phyloP scores from a whole-genome alignment of 2,113 vertebrate species.

The Caloenas nicobarica region DNA sequence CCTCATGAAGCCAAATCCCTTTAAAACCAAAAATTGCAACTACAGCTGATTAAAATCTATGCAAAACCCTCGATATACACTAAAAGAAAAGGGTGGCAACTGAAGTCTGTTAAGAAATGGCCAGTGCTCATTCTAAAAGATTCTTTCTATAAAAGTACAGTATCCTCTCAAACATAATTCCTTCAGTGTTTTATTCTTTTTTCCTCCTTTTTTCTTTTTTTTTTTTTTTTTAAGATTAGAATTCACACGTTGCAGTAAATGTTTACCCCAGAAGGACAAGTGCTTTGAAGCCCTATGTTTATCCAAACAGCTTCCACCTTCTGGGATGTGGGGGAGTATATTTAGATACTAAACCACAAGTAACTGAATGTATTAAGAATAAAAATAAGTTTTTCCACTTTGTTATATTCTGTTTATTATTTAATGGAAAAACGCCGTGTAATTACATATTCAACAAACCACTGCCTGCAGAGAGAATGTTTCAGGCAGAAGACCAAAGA shows the following conservation, averaged over 20 bases:
- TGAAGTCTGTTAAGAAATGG: neutral
- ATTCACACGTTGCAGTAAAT: neutral
- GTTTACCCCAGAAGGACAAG: neutral
- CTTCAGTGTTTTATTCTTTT: neutral
- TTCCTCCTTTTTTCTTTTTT: accelerated
- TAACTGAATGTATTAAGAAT: neutral
- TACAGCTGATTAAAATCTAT: neutral
- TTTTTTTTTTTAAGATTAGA: neutral
- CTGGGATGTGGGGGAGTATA: neutral
- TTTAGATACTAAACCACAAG: neutral
- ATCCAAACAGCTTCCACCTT: neutral
- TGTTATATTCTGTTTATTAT: neutral
- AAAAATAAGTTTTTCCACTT: neutral
- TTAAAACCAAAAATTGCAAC: neutral
- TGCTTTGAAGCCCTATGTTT: neutral
- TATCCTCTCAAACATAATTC: neutral
- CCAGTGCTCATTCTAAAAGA: neutral
- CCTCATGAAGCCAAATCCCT: neutral
- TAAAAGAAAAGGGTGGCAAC: neutral
- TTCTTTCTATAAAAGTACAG: neutral
- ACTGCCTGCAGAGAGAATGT: neutral
- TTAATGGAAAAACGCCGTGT: neutral
- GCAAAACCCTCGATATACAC: neutral
- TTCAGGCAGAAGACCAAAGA: neutral
- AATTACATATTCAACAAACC: neutral